Evolutionary conservation across 2,113 vertebrate species (phyloP).

Genomic region (Sylvilagus bachmani): DNA sequence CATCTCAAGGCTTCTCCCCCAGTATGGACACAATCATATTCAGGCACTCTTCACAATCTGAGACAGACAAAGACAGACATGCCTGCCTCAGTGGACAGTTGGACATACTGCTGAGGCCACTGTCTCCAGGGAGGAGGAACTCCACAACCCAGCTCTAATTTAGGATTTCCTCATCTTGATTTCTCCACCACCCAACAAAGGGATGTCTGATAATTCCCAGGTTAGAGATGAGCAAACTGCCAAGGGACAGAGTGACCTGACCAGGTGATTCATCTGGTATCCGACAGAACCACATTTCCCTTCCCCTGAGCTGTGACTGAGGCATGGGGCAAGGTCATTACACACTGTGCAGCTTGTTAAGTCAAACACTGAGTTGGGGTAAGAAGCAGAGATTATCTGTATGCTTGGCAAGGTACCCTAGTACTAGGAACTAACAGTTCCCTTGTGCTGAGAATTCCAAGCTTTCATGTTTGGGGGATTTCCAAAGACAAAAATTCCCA

Average conservation of each 20-base stretch:
- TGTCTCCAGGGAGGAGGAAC: not conserved
- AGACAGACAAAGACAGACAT: not conserved
- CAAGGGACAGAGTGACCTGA: not conserved
- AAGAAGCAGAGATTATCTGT: too few relatives aligned
- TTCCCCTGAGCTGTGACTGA: not conserved
- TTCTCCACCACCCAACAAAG: not conserved
- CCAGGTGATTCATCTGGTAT: not conserved
- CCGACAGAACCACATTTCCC: not conserved
- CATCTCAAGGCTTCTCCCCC: constrained; percentile 74
- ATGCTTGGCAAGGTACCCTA: too few relatives aligned
- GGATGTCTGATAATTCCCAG: not conserved
- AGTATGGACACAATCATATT: constrained; percentile 74
- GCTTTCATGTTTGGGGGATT: not conserved
- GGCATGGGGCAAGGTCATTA: too few relatives aligned
- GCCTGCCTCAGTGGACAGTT: not conserved
- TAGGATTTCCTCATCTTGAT: not conserved
- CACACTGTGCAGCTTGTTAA: not conserved
- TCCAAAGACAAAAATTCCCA: too few relatives aligned
- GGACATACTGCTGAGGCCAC: not conserved
- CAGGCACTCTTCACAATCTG: constrained; percentile 90
- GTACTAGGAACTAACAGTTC: not conserved
- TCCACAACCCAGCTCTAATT: rapidly evolving
- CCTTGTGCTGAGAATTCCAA: not conserved
- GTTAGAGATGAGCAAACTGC: not conserved
- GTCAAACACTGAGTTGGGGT: rapidly evolving